A percentile compares a stretch with the other conserved stretches of the same genome.
These are phyloP conservation scores for Sapajus apella DNA, from an alignment of 2,113 vertebrate species.

Conservation along the genomic window DNA sequence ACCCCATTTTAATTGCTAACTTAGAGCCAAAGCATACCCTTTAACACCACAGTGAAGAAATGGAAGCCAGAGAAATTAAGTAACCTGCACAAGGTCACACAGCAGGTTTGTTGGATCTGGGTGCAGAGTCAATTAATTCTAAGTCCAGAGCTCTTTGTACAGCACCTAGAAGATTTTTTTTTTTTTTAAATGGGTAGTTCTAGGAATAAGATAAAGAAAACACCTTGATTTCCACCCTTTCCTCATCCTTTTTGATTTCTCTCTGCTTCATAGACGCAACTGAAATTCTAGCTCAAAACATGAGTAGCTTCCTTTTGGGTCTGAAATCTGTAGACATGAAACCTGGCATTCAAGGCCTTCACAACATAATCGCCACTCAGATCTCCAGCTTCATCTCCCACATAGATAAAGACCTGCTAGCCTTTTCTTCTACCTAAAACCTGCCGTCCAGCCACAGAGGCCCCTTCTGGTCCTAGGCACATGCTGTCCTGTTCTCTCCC, in stretches of 20 bases:
- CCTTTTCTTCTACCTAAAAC: neutral
- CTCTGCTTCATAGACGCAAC: neutral
- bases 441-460: neutral
- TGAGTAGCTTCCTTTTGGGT: neutral
- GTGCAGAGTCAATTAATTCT: neutral
- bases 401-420: no score
- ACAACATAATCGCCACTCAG: neutral
- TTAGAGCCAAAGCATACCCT: neutral
- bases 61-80: neutral
- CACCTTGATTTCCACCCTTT: rapidly evolving
- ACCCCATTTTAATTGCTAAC: neutral
- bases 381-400: neutral
- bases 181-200: neutral
- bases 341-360: neutral
- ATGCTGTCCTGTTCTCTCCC: no score
- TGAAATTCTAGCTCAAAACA: neutral
- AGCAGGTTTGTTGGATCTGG: neutral
- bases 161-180: neutral
- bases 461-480: neutral
- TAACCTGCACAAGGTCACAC: neutral
- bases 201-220: neutral
- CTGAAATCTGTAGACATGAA: neutral
- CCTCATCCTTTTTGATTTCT: neutral
- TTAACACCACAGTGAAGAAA: neutral
- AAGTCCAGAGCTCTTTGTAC: neutral